Evolutionary conservation across 2,888 invertebrate genomes (phyloP).

Genomic region (Macaria notata): DNA sequence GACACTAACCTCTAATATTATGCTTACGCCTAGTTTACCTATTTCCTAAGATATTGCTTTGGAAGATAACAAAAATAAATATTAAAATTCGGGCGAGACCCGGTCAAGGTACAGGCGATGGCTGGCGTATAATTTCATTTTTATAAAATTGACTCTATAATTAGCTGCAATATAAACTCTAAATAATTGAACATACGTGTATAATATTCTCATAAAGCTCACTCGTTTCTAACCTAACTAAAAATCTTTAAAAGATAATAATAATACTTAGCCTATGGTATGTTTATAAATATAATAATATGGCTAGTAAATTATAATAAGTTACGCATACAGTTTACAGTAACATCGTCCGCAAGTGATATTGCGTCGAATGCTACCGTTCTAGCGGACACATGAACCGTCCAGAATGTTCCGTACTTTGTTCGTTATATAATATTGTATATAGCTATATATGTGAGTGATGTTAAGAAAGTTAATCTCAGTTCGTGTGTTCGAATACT

Average conservation of each 20-base stretch:
- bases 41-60: constrained; percentile 71
- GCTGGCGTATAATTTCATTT: constrained; percentile 66
- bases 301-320: constrained; percentile 78
- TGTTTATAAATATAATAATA: constrained; percentile 80
- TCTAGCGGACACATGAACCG: constrained; percentile 55
- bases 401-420: constrained; percentile 67
- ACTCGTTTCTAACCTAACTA: constrained; percentile 77
- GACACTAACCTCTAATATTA: constrained; percentile 61
- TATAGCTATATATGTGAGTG: constrained; percentile 64
- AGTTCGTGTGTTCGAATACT: constrained; percentile 52
- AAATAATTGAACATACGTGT: constrained; percentile 61
- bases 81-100: constrained; percentile 53
- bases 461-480: constrained; percentile 63
- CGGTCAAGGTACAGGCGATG: constrained; percentile 70
- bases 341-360: constrained; percentile 47
- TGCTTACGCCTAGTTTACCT: constrained; percentile 66
- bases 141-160: constrained; percentile 60
- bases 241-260: constrained; percentile 78
- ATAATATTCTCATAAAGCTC: constrained; percentile 75
- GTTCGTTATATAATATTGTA: constrained; percentile 47
- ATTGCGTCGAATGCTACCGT: constrained; percentile 50
- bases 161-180: constrained; percentile 57
- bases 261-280: constrained; percentile 80
- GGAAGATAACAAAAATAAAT: constrained; percentile 69
- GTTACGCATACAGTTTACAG: constrained; percentile 62